phyloP scores from a whole-genome alignment of 2,113 vertebrate species.

The Rhizomys pruinosus region DNA sequence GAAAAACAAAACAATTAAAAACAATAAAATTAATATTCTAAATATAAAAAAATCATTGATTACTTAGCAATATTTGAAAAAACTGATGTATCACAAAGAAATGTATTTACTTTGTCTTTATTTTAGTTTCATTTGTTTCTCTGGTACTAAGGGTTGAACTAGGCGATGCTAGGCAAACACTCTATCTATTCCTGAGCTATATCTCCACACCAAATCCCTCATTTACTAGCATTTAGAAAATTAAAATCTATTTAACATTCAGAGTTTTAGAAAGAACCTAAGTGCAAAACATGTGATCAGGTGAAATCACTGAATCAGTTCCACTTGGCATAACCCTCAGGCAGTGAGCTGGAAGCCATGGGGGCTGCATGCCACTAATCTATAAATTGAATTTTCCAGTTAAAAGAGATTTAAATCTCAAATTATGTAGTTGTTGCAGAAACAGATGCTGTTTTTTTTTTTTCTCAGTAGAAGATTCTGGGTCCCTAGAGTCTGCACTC shows the following conservation, averaged over 20 bases:
- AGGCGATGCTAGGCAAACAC: not conserved
- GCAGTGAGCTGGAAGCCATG: conserved; percentile 56
- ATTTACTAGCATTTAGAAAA: not conserved
- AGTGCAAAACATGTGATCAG: not conserved
- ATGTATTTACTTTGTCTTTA: not conserved
- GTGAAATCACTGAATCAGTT: not conserved
- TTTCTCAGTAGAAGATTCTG: not conserved
- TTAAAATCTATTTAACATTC: not conserved
- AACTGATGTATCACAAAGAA: not conserved
- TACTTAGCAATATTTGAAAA: not conserved
- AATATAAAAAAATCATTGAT: not conserved
- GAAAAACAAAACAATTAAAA: too few relatives aligned
- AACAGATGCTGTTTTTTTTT: conserved; percentile 62
- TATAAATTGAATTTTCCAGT: conserved; percentile 71
- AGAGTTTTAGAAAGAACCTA: conserved; percentile 16
- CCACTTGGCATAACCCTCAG: conserved; percentile 2
- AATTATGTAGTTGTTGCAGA: conserved; percentile 55
- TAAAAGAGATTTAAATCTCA: conserved; percentile 66
- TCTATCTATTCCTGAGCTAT: not conserved
- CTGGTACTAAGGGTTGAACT: not conserved
- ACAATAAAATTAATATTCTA: too few relatives aligned
- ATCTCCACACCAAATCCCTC: not conserved
- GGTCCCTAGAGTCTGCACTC: conserved; percentile 15
- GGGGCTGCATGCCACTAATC: conserved; percentile 11
- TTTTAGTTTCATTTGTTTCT: not conserved